Conservation (phyloP, 2,113 vertebrate species). For the Lathamus discolor region DNA sequence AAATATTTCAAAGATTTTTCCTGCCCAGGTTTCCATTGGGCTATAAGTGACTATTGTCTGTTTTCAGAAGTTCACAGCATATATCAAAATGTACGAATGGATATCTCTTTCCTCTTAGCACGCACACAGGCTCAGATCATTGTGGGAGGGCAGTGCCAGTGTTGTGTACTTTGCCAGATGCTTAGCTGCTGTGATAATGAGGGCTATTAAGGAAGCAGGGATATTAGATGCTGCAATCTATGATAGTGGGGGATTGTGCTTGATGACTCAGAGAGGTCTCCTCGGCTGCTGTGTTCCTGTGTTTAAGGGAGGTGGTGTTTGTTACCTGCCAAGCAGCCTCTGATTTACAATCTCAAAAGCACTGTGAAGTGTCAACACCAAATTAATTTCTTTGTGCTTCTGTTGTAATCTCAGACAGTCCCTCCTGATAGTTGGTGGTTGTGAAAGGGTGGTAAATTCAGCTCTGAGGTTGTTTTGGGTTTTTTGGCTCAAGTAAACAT, state of each 20-base stretch:
- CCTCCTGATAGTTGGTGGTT: constrained; percentile 14
- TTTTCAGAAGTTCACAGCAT: constrained; percentile 35
- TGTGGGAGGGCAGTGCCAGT: not conserved
- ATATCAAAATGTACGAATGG: not conserved
- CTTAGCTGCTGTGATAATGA: constrained; percentile 54
- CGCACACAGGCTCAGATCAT: not conserved
- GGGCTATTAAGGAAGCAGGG: constrained; percentile 26
- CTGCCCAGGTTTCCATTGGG: constrained; percentile 16
- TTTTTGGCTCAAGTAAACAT: constrained; percentile 25
- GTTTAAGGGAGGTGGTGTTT: constrained; percentile 39
- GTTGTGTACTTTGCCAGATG: constrained; percentile 47
- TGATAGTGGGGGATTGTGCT: constrained; percentile 44
- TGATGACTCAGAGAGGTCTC: constrained; percentile 57
- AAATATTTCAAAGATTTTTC: constrained; percentile 34
- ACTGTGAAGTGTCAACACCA: constrained; percentile 26
- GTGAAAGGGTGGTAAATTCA: constrained; percentile 5
- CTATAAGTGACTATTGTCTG: not conserved
- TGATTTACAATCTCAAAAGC: constrained; percentile 54
- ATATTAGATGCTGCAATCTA: constrained; percentile 34
- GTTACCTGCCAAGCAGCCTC: constrained; percentile 52
- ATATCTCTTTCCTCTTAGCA: not conserved
- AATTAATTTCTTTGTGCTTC: constrained; percentile 42
- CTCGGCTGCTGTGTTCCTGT: constrained; percentile 16
- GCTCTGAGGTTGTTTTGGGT: constrained; percentile 8
- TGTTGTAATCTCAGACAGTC: not conserved